Conservation (phyloP, 2,888 invertebrate genomes). For the Andrena haemorrhoa region DNA sequence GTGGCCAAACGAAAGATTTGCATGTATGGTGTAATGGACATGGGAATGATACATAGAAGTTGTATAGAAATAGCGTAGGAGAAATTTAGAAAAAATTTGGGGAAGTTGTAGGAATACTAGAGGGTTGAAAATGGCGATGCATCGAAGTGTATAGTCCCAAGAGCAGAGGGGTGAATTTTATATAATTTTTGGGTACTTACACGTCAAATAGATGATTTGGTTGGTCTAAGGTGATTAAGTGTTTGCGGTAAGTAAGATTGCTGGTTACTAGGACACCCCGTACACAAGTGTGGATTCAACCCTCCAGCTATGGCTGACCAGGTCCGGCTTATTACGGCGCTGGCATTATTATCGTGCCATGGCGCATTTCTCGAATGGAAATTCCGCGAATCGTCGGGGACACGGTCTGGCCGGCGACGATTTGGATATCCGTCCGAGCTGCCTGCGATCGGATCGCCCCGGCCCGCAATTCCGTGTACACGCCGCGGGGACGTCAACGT, state of each 20-base stretch:
- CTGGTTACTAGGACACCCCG: not conserved
- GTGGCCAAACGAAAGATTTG: not conserved
- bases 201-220: no score
- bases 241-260: no score
- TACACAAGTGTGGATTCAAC: not conserved
- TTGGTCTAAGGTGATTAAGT: no score
- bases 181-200: no score
- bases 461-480: slow-evolving; percentile 63
- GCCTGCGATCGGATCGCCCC: slow-evolving; percentile 49
- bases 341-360: slow-evolving; percentile 72
- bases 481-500: slow-evolving; percentile 19
- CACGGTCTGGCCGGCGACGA: slow-evolving; percentile 54
- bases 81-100: no score
- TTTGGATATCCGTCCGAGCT: slow-evolving; percentile 52
- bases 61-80: no score
- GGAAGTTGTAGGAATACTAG: no score
- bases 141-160: no score
- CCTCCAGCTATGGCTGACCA: slow-evolving; percentile 37
- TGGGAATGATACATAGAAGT: no score
- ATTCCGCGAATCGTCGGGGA: slow-evolving; percentile 69
- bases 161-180: no score
- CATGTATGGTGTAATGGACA: no score
- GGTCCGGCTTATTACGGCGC: slow-evolving; percentile 68
- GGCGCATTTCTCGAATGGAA: slow-evolving; percentile 71
- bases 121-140: no score